A percentile compares a stretch with the other conserved stretches of the same genome.
Evolutionary conservation across 2,113 vertebrate genomes (phyloP).

Genomic region (Calidris pygmaea): DNA sequence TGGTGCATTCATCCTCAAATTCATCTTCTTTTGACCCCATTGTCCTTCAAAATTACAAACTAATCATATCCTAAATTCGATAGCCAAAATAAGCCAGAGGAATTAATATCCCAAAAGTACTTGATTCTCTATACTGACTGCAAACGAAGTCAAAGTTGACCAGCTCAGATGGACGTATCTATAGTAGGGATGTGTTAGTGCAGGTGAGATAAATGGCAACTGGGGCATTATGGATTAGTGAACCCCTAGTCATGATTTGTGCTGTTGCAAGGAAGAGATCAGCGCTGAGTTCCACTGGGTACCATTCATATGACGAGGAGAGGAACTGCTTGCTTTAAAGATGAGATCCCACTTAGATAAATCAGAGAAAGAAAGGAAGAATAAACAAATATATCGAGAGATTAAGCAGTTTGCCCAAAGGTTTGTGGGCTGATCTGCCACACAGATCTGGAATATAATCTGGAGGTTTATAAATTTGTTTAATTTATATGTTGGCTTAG

Average conservation of each 20-base stretch:
- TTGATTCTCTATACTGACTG: background rate
- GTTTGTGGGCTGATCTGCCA: background rate
- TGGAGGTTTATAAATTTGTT: background rate
- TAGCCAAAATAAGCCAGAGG: background rate
- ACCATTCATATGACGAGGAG: background rate
- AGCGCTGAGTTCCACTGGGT: background rate
- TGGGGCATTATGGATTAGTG: background rate
- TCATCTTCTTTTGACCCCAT: background rate
- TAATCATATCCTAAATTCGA: background rate
- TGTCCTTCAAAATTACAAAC: background rate
- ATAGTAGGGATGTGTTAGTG: background rate
- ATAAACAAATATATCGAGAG: background rate
- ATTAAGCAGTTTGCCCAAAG: background rate
- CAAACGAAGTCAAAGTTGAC: background rate
- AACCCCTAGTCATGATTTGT: background rate
- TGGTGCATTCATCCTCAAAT: background rate
- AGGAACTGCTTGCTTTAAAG: background rate
- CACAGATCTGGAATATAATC: background rate
- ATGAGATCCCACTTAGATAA: background rate
- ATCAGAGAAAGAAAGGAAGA: background rate
- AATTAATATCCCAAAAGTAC: background rate
- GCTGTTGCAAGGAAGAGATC: background rate
- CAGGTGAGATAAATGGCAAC: background rate
- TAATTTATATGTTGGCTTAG: background rate
- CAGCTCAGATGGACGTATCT: background rate